Evolutionary conservation across 2,113 vertebrate species (phyloP), one percentile per base, ranked within the genome.

Genomic region (Chascanopsetta lugubris): DNA sequence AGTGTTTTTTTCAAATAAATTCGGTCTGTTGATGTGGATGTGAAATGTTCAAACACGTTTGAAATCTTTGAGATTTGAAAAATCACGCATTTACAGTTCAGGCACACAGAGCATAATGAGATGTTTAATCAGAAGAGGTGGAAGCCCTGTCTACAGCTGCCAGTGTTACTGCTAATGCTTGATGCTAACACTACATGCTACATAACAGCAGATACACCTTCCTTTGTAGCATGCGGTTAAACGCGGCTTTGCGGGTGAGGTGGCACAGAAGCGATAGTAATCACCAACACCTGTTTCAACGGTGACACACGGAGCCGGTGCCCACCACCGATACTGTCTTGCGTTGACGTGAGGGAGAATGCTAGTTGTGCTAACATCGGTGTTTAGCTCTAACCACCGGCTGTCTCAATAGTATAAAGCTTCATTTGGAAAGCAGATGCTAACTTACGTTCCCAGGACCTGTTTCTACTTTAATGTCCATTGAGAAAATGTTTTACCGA

Each of bases 401-500:
- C 54, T 25, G 26, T n/a, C 0, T 12, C 4, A 1, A 12, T 2
- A 15, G 8, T 40, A 67, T 5, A 4, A 2, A 2, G 4, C 9
- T 46, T 30, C 13, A 10, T 53, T 18, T 12, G 3, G 6, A 1
- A 0, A 3, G 2, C 7, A n/a, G 9, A 1, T 49, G 0, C 13
- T 13, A 3, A 17, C 45, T 54, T 6, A 8, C 4, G 4, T 20
- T n/a, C 4, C 0, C 6, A 6, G 1, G 15, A 25, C 3, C 2
- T 0, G 7, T 5, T 67, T 76, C 11, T 24, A 40, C 6, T 15
- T 38, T 34, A 17, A 66, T 58, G 54, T 81, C 46, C 49, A 84
- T 51, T 77, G 27, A 79, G 15, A 5, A 72, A 66, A 72, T 26
- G 3, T 10, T 60, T n/a, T 34, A 86, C 83, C 6, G 17, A 84